Base-by-base conservation (phyloP, 2,888 invertebrate species). In the Lapara coniferarum region DNA sequence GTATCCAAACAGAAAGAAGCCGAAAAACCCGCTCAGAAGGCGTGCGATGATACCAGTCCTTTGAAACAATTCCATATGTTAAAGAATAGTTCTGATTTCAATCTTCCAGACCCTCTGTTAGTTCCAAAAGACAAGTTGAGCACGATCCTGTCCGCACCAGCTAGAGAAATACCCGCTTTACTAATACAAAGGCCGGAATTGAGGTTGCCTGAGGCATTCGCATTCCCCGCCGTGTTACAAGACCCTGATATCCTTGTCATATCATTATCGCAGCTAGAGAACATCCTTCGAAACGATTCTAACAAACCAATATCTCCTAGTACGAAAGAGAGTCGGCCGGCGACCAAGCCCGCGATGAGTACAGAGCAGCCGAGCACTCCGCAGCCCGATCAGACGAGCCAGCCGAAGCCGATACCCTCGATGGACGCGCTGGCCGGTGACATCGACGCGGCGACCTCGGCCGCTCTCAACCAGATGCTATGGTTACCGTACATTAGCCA, bases 231-330 rank as follows among this genome's bases (percentile, higher is more conserved):
- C 75, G 91, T 97, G 12, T 89, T 97, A 57, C 95, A 96, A 81
- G 97, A 97, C 88, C 97, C 97, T 0, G 96, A 97, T 83, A 95
- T 97, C 75, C 87, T 97, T 67, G 96, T 97, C 25, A 96, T 97
- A 80, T 96, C 97, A 7, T 87, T 97, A 81, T 94, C 96, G 12
- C 97, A 97, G 86, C 89, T 97, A 69, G 96, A 96, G 87, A 94
- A 93, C 2, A 95, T 96, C 70, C 85, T 96, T 70, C 92, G 94
- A 73, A 95, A 95, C 75, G 94, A 95, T 75, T 76, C 77, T 72
- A 83, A 87, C 78, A 75, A 83, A 73, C 63, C 75, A 30, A 77
- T 80, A 52, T 78, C 81, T 19, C 76, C 80, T 67, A 81, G 81
- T 79, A 79, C 75, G 52, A 83, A 84, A 75, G 78, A 80, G 57